A percentile compares a stretch with the other conserved stretches of the same genome.
These are phyloP conservation scores for Delia radicum DNA, from an alignment of 1,140 invertebrate genomes.

Conservation along the genomic window DNA sequence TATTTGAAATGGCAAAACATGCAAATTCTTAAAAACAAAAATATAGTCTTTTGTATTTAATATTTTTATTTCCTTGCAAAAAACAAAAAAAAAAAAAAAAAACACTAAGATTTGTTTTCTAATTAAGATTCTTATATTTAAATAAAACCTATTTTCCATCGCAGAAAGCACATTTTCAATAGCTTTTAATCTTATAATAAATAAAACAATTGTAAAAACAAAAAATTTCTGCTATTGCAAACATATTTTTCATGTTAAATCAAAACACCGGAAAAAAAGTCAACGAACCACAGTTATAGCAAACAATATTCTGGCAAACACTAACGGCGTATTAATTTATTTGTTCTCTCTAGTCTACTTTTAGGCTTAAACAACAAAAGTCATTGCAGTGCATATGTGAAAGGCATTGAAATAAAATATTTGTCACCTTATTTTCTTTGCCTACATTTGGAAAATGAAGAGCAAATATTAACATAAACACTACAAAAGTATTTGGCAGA, in stretches of 20 bases:
- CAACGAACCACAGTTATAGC: background rate
- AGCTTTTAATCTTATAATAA: too few relatives aligned
- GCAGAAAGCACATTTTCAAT: too few relatives aligned
- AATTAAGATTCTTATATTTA: too few relatives aligned
- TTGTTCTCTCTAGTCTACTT: background rate
- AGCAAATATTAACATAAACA: background rate
- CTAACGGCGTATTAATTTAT: background rate
- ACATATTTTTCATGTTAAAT: background rate
- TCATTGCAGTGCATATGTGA: background rate
- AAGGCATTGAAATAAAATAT: background rate
- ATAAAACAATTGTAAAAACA: too few relatives aligned
- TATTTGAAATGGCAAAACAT: too few relatives aligned
- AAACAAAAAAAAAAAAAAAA: too few relatives aligned
- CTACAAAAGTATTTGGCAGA: slow-evolving; percentile 1
- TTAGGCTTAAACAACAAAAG: background rate
- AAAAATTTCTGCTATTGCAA: background rate
- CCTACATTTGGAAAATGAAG: background rate
- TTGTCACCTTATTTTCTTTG: slow-evolving; percentile 18
- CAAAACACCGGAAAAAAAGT: background rate
- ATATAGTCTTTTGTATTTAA: too few relatives aligned
- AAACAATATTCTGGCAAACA: background rate
- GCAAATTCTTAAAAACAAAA: too few relatives aligned
- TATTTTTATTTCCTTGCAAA: too few relatives aligned
- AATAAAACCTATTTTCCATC: too few relatives aligned
- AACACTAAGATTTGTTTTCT: too few relatives aligned